Base-by-base conservation (phyloP, 2,797 vertebrate species). In the Psittacula echo region DNA sequence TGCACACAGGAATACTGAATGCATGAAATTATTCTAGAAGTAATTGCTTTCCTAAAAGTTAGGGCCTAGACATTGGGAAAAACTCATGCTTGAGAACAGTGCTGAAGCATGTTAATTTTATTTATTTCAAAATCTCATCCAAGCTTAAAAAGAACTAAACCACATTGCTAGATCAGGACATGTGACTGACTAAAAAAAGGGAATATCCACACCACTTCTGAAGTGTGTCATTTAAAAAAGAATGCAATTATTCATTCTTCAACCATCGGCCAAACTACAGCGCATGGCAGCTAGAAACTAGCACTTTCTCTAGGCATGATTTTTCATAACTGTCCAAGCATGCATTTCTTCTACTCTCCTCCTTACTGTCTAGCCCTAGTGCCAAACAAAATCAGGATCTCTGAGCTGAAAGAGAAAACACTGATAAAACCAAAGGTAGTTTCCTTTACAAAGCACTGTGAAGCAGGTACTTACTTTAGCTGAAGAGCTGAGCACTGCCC, bases 171-270 rank as follows among this genome's bases (percentile, higher is more conserved):
- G 73, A 95, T 93, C 42, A 76, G 60, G 34, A 88, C 85, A 76
- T 84, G 77, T 67, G 66, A 86, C 66, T 16, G 51, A 66, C 71
- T 90, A 85, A 75, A 94, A 90, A 91, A 91, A 88, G 78, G 62
- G 71, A 81, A 84, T 32, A 88, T 81, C 84, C 74, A 85, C 54
- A 93, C 51, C 74, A 88, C n/a, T 85, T 79, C 54, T 67, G 34
- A 92, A 93, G 54, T 29, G 26, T 91, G 91, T 79, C 80, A 89
- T 85, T 79, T 95, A 66, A 94, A 96, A 95, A 85, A 56, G 47
- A 90, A 70, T 60, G 51, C 37, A 94, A 61, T 88, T 94, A 95
- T 75, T 95, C 91, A 62, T 68, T 72, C 68, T 81, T 75, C 83
- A 92, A 39, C 45, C 61, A 61, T 65, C 61, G 81, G 32, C 66